These are phyloP conservation scores for Macropodus opercularis DNA, from an alignment of 2,797 vertebrate species.

Conservation along the genomic window DNA sequence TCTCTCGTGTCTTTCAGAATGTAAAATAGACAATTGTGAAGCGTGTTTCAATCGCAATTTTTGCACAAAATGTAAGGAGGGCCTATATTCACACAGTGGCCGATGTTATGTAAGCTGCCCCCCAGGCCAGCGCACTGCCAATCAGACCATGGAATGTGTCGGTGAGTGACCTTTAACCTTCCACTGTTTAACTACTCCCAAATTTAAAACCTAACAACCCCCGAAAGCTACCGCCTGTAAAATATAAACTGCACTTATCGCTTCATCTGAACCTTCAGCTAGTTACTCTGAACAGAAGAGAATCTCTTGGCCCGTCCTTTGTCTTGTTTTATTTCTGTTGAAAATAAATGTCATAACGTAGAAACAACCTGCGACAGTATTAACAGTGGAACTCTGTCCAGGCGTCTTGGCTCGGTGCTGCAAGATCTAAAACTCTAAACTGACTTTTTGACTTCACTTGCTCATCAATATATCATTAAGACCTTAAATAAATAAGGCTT, in stretches of 20 bases:
- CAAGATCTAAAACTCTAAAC: constrained; percentile 10
- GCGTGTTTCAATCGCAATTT: constrained; percentile 98
- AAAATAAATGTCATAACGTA: constrained; percentile 55
- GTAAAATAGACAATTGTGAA: constrained; percentile 98
- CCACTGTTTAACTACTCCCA: not conserved
- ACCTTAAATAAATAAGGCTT: constrained; percentile 6
- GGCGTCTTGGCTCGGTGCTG: constrained; percentile 9
- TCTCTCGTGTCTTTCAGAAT: constrained; percentile 86
- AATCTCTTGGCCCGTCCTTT: constrained; percentile 10
- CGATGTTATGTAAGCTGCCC: constrained; percentile 92
- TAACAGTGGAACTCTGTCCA: constrained; percentile 38
- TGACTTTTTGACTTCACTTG: constrained; percentile 25
- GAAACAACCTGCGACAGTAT: constrained; percentile 29
- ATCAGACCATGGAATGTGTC: constrained; percentile 94
- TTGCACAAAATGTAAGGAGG: constrained; percentile 99
- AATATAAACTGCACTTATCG: constrained; percentile 1
- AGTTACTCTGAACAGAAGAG: constrained; percentile 1
- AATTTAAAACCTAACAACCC: not conserved
- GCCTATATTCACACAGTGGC: constrained; percentile 95
- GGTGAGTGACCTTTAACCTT: constrained; percentile 81
- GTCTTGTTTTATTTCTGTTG: constrained; percentile 37
- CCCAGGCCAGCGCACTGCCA: constrained; percentile 85
- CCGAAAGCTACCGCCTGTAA: not conserved
- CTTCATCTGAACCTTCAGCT: constrained; percentile 20
- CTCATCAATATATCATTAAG: constrained; percentile 1